phyloP scores from a whole-genome alignment of 2,888 invertebrate genomes.

The Heteropelma amictum region DNA sequence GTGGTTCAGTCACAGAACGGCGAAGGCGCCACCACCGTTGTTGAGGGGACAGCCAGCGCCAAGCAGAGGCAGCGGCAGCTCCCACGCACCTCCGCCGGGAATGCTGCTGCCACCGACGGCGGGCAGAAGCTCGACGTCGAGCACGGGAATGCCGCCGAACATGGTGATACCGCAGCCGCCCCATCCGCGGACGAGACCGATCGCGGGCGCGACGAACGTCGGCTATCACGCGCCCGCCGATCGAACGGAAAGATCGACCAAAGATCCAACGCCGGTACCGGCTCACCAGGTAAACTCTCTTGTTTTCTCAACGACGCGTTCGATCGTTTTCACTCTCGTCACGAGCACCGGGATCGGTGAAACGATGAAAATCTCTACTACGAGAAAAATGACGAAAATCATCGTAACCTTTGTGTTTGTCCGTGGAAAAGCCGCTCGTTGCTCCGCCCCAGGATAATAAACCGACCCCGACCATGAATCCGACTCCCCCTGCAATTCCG shows the following conservation, averaged over 20 bases:
- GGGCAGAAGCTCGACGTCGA: slow-evolving; percentile 77
- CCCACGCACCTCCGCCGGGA: slow-evolving; percentile 77
- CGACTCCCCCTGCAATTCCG: slow-evolving; percentile 77
- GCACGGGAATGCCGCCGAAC: slow-evolving; percentile 78
- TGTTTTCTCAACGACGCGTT: not conserved
- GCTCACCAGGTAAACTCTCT: slow-evolving; percentile 72
- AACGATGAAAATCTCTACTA: not conserved
- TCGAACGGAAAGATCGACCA: slow-evolving; percentile 75
- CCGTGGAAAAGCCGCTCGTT: slow-evolving; percentile 73
- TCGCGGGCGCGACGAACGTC: slow-evolving; percentile 70
- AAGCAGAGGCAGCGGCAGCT: slow-evolving; percentile 76
- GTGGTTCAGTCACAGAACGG: slow-evolving; percentile 70
- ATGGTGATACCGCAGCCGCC: slow-evolving; percentile 79
- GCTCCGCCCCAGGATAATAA: slow-evolving; percentile 76
- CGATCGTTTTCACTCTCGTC: no score
- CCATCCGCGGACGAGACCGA: slow-evolving; percentile 75
- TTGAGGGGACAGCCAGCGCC: slow-evolving; percentile 75
- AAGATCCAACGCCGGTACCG: slow-evolving; percentile 76
- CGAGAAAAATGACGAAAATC: slow-evolving; percentile 14
- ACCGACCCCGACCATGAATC: slow-evolving; percentile 76
- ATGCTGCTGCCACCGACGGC: slow-evolving; percentile 79
- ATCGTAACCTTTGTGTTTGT: slow-evolving; percentile 34
- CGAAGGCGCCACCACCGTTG: slow-evolving; percentile 75
- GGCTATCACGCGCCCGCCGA: slow-evolving; percentile 76
- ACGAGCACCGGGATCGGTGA: not conserved